Evolutionary conservation across 2,113 vertebrate genomes (phyloP).

Genomic region (Marmota monax): DNA sequence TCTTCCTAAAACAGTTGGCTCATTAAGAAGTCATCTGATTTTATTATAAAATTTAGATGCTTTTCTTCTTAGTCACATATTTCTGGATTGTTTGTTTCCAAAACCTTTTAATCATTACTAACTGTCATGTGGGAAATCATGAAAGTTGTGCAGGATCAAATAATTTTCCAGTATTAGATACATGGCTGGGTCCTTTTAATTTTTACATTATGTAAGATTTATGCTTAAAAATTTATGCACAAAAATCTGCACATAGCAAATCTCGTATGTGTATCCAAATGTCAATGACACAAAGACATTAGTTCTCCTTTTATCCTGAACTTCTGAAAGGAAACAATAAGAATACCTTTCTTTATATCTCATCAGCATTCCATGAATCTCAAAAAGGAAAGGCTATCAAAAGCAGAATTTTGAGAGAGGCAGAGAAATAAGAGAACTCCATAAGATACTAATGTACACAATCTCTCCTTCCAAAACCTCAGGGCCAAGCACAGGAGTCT

Average conservation of each 20-base stretch:
- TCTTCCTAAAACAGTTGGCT: neutral
- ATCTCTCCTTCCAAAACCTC: neutral
- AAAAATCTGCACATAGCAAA: neutral
- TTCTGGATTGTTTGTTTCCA: constrained; percentile 16
- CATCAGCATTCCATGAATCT: neutral
- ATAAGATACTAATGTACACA: neutral
- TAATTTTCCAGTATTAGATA: neutral
- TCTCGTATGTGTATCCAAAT: neutral
- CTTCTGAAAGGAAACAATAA: neutral
- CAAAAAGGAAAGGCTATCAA: constrained; percentile 13
- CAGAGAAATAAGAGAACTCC: constrained; percentile 10
- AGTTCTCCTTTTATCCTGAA: neutral
- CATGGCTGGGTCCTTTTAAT: neutral
- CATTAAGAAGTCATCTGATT: constrained; percentile 37
- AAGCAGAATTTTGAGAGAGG: constrained; percentile 19
- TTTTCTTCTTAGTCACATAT: constrained; percentile 10
- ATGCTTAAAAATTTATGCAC: neutral
- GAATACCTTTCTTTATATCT: constrained; percentile 7
- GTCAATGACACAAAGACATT: constrained; percentile 1
- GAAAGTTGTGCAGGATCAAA: neutral
- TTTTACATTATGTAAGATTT: constrained; percentile 34
- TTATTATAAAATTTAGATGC: neutral
- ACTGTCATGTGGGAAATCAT: neutral
- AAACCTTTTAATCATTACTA: neutral
- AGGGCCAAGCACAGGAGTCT: neutral